A percentile compares a stretch with the other conserved stretches of the same genome.
These are phyloP conservation scores for Falco concolor DNA, from an alignment of 2,797 vertebrate genomes.

Conservation along the genomic window DNA sequence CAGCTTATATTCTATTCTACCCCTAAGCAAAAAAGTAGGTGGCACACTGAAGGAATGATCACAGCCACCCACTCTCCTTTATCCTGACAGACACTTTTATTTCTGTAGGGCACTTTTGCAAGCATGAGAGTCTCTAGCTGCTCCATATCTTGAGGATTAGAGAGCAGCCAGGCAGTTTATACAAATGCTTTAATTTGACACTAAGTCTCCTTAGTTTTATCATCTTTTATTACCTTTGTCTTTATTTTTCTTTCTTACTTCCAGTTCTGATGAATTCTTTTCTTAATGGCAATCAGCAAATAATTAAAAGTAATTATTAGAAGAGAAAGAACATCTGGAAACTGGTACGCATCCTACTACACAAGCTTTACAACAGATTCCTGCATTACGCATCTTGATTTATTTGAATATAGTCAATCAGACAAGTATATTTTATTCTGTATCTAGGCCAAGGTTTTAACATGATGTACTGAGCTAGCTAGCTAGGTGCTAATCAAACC, in stretches of 20 bases:
- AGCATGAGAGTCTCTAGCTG: not conserved
- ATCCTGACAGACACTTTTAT: not conserved
- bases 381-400: not conserved
- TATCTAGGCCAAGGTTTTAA: conserved; percentile 32
- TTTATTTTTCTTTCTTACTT: not conserved
- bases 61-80: not conserved
- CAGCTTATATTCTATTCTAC: not conserved
- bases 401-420: not conserved
- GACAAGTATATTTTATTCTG: conserved; percentile 30
- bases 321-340: not conserved
- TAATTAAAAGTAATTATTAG: not conserved
- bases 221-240: not conserved
- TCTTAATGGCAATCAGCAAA: not conserved
- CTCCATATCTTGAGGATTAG: not conserved
- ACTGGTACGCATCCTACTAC: not conserved
- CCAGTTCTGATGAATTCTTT: not conserved
- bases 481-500: conserved; percentile 48
- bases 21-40: not conserved
- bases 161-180: not conserved
- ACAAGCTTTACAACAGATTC: not conserved
- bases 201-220: not conserved
- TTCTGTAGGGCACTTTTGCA: not conserved
- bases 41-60: not conserved
- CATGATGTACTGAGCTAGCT: not conserved
- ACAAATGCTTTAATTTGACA: not conserved